Base-by-base conservation (phyloP, 2,888 invertebrate genomes). In the Agriopis aurantiaria region DNA sequence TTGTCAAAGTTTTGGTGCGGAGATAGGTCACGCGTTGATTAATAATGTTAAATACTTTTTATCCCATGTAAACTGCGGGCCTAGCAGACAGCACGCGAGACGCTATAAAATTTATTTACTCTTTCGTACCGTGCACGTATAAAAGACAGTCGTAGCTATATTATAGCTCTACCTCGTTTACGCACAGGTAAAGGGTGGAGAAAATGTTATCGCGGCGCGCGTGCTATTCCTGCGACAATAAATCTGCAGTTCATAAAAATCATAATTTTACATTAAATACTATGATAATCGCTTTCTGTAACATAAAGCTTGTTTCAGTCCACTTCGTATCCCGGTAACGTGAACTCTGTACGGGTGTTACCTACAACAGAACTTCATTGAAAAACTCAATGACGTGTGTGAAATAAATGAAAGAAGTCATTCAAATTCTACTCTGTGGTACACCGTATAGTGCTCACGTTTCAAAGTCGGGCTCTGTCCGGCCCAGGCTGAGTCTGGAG, bases 211-310 rank as follows among this genome's bases (percentile, higher is more conserved):
- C 33, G 4, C 33, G 5, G 33, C 33, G 33, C 33, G 33, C 33
- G 33, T 5, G 5, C 5, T 3, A 33, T 5, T 33, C 33, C 33
- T 33, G 33, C 33, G 33, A 5, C 5, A 33, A 33, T 33, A 33
- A 33, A 33, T 23, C 33, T 33, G 0, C 33, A 33, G 5, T 33
- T 33, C 3, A 5, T 33, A 33, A 33, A 23, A 52, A 52, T 52
- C 23, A 66, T 78, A 77, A 79, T 81, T 81, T 82, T 80, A 79
- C 78, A 75, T 81, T 81, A 75, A 78, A 75, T 79, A 78, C 79
- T 72, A 80, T 84, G 76, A 75, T 76, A 77, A 68, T 86, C 77
- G 75, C 86, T 88, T 88, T 86, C 78, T 88, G 84, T 87, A 86
- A 81, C 43, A 65, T 59, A 66, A 61, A 58, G 58, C 46, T 33